A percentile compares a stretch with the other conserved stretches of the same genome.
phyloP scores from a whole-genome alignment of 2,113 vertebrate genomes.

The Poecile atricapillus region DNA sequence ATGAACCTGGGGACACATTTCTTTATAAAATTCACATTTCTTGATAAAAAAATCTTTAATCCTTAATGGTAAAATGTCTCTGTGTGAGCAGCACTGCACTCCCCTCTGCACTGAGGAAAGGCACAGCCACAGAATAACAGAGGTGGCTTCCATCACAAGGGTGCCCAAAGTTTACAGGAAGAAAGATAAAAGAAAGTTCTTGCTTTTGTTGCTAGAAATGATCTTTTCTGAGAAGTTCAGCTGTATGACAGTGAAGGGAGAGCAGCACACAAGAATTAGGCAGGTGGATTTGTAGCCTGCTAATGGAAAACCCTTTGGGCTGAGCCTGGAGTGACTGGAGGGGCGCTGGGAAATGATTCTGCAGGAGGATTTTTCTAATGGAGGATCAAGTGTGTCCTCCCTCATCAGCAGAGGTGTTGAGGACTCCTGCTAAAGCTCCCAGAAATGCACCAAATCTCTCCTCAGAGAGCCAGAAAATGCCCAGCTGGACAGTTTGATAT shows the following conservation, averaged over 20 bases:
- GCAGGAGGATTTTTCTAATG: not conserved
- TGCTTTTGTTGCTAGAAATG: not conserved
- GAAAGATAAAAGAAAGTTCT: not conserved
- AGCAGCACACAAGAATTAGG: not conserved
- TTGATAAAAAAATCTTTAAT: not conserved
- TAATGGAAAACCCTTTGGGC: not conserved
- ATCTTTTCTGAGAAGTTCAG: not conserved
- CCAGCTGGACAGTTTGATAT: not conserved
- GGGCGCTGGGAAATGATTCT: not conserved
- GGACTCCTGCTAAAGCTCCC: not conserved
- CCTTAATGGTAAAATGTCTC: not conserved
- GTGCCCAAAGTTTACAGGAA: not conserved
- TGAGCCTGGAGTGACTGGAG: not conserved
- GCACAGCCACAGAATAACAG: not conserved
- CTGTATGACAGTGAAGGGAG: not conserved
- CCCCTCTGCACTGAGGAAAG: not conserved
- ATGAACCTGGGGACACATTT: not conserved
- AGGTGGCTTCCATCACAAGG: not conserved
- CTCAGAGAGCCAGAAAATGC: not conserved
- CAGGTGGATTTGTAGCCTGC: not conserved
- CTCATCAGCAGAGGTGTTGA: not conserved
- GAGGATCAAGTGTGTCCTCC: not conserved
- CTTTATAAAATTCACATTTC: not conserved
- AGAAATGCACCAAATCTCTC: not conserved
- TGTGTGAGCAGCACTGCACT: not conserved